A percentile compares a stretch with the other conserved stretches of the same genome.
Evolutionary conservation across 2,888 invertebrate genomes (phyloP).

Genomic region (Cotesia congregata): DNA sequence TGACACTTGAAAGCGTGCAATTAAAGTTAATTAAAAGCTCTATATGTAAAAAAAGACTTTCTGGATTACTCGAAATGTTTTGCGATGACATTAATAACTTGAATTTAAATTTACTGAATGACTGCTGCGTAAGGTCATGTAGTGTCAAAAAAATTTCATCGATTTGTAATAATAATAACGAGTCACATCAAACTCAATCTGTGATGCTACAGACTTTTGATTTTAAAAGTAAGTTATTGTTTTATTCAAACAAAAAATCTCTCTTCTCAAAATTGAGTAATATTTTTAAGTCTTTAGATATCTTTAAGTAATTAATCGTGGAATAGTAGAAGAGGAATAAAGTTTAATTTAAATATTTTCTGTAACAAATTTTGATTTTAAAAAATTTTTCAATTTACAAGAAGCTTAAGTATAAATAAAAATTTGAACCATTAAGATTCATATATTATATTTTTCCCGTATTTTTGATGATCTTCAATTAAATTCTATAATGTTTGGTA

Average conservation of each 20-base stretch:
- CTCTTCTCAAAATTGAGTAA: no score
- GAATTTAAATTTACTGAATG: background rate
- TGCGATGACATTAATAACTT: background rate
- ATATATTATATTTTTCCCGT: no score
- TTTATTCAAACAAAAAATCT: no score
- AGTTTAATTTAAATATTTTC: no score
- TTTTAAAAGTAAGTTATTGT: no score
- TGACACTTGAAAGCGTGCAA: background rate
- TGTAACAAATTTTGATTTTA: no score
- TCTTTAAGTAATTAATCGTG: no score
- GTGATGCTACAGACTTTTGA: no score
- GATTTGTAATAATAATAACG: background rate
- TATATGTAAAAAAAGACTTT: background rate
- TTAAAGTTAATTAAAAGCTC: background rate
- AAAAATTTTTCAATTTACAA: no score
- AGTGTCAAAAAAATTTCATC: background rate
- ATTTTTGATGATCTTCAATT: background rate
- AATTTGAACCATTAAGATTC: background rate
- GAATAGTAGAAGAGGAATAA: no score
- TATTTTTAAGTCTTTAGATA: no score
- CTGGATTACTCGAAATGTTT: background rate
- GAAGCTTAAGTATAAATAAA: background rate
- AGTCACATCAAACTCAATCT: no score
- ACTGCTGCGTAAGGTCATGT: background rate
- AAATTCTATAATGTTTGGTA: background rate